These are phyloP conservation scores for Dasypogon diadema DNA, from an alignment of 2,888 invertebrate species.

Conservation along the genomic window DNA sequence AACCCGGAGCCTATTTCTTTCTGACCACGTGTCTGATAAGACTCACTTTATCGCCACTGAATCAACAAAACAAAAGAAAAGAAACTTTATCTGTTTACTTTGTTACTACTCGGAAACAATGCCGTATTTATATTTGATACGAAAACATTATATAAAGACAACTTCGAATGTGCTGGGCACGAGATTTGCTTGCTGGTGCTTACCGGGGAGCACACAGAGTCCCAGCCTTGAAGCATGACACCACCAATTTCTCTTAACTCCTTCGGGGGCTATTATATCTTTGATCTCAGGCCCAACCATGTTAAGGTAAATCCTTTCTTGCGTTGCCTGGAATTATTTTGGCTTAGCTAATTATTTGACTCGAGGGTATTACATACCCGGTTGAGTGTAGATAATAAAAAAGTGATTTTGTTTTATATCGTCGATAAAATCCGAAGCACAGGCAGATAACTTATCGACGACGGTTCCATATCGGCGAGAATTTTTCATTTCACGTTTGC, in stretches of 20 bases:
- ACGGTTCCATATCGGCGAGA: neutral
- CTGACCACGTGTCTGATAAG: constrained; percentile 41
- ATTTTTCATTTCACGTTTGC: constrained; percentile 26
- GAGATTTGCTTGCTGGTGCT: too few relatives aligned
- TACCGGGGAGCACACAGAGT: too few relatives aligned
- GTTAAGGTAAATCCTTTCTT: constrained; percentile 18
- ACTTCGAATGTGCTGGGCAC: neutral
- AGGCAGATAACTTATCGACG: constrained; percentile 20
- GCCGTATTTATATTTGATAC: neutral
- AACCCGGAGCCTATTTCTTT: constrained; percentile 6
- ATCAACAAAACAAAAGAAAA: constrained; percentile 37
- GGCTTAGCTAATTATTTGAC: constrained; percentile 41
- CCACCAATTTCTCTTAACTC: too few relatives aligned
- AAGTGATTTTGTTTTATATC: constrained; percentile 44
- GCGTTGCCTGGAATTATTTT: constrained; percentile 13
- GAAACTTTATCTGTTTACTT: constrained; percentile 43
- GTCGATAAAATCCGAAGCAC: constrained; percentile 20
- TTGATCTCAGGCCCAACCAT: too few relatives aligned
- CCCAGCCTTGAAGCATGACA: too few relatives aligned
- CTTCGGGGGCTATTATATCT: too few relatives aligned
- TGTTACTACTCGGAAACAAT: constrained; percentile 44
- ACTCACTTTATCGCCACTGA: constrained; percentile 4
- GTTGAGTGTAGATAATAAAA: constrained; percentile 42
- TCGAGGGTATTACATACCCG: constrained; percentile 37
- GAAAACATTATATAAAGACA: neutral